These are phyloP conservation scores for Crotalus horridus DNA, from an alignment of 2,113 vertebrate species.

Conservation along the genomic window DNA sequence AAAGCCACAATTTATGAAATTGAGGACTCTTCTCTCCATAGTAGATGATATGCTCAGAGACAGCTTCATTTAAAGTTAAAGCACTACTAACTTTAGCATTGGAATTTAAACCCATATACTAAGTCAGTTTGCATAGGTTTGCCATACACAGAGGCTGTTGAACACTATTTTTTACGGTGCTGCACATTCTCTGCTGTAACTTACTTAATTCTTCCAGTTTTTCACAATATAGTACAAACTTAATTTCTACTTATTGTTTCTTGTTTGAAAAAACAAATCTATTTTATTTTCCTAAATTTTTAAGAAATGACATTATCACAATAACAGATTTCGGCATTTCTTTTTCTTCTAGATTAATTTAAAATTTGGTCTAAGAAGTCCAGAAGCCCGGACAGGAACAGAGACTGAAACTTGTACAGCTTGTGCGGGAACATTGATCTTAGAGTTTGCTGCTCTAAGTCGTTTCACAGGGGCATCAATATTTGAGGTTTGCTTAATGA, in stretches of 20 bases:
- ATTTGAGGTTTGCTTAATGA: constrained; percentile 87
- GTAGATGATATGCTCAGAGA: neutral
- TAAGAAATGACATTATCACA: neutral
- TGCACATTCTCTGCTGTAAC: neutral
- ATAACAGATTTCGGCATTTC: neutral
- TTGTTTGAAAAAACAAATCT: neutral
- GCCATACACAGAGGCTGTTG: neutral
- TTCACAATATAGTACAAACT: neutral
- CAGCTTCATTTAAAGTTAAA: neutral
- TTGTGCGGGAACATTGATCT: constrained; percentile 95
- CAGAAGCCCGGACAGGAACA: constrained; percentile 91
- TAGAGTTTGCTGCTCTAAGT: constrained; percentile 97
- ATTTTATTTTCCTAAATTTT: neutral
- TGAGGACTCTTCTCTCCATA: neutral
- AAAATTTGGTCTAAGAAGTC: constrained; percentile 89
- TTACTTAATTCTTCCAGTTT: neutral
- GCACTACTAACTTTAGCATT: neutral
- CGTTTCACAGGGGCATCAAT: constrained; percentile 92
- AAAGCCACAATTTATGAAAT: neutral
- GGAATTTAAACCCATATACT: neutral
- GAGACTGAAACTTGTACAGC: constrained; percentile 98
- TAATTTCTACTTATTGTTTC: neutral
- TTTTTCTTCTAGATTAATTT: constrained; percentile 83
- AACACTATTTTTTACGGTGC: neutral
- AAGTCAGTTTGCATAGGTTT: neutral